Evolutionary conservation across 2,888 invertebrate genomes (phyloP).

Genomic region (Luperina nickerlii): DNA sequence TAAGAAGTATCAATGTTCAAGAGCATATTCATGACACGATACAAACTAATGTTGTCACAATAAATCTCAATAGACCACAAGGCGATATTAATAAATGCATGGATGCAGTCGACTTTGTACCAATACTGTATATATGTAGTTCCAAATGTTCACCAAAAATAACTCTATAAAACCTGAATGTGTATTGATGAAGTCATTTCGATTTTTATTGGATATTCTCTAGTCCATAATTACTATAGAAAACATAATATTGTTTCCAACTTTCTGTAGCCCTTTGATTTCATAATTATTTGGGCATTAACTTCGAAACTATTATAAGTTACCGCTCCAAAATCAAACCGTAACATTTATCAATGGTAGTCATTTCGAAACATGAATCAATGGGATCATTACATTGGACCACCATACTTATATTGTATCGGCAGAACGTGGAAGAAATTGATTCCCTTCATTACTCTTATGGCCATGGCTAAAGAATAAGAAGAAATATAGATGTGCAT

Average conservation of each 20-base stretch:
- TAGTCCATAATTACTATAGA: constrained; percentile 5
- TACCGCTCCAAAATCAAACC: constrained; percentile 25
- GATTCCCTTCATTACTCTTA: constrained; percentile 36
- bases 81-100: constrained; percentile 54
- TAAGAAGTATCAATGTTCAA: constrained; percentile 39
- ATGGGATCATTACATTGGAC: constrained; percentile 54
- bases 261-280: constrained; percentile 14
- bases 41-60: constrained; percentile 42
- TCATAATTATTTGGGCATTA: constrained; percentile 27
- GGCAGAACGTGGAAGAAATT: constrained; percentile 30
- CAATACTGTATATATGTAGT: not conserved
- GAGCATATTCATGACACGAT: constrained; percentile 58
- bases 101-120: constrained; percentile 34
- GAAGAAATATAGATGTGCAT: not conserved
- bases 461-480: not conserved
- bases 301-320: constrained; percentile 13
- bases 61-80: constrained; percentile 61
- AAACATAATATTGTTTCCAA: not conserved
- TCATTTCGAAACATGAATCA: constrained; percentile 49
- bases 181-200: constrained; percentile 1
- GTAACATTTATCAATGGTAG: constrained; percentile 37
- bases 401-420: constrained; percentile 26
- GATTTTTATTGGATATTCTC: not conserved
- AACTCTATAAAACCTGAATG: not conserved
- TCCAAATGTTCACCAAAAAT: not conserved